Percentiles rank a stretch among this genome's conserved stretches.
These are phyloP conservation scores for Idaea dimidiata DNA, from an alignment of 2,888 invertebrate species.

Conservation along the genomic window DNA sequence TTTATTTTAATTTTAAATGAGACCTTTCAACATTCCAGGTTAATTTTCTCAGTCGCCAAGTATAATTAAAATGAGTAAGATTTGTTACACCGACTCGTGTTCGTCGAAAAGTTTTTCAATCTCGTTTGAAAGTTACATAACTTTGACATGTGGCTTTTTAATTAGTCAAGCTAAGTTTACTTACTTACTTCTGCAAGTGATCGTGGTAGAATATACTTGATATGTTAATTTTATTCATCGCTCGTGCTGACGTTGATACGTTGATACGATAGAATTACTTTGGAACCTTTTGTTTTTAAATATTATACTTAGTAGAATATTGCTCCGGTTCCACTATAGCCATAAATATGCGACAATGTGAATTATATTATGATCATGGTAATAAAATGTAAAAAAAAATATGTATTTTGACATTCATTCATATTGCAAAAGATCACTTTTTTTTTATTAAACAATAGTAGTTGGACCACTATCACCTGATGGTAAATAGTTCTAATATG, in stretches of 20 bases:
- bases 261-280: too few species aligned
- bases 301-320: too few species aligned
- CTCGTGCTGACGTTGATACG: background rate
- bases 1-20: background rate
- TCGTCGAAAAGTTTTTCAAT: background rate
- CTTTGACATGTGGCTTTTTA: constrained; percentile 1
- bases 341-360: too few species aligned
- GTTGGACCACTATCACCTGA: too few species aligned
- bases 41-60: background rate
- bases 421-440: too few species aligned
- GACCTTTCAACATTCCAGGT: background rate
- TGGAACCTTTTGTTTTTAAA: too few species aligned
- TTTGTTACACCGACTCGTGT: background rate
- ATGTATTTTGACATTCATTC: too few species aligned
- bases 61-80: background rate
- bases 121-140: background rate
- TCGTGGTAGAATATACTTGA: background rate
- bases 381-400: too few species aligned
- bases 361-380: too few species aligned
- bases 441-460: too few species aligned
- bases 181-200: background rate
- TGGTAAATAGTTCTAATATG: too few species aligned
- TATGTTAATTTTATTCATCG: background rate
- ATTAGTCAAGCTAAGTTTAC: background rate
- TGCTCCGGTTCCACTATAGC: too few species aligned